phyloP scores from a whole-genome alignment of 1,140 invertebrate genomes.

The Brachionus manjavacas region DNA sequence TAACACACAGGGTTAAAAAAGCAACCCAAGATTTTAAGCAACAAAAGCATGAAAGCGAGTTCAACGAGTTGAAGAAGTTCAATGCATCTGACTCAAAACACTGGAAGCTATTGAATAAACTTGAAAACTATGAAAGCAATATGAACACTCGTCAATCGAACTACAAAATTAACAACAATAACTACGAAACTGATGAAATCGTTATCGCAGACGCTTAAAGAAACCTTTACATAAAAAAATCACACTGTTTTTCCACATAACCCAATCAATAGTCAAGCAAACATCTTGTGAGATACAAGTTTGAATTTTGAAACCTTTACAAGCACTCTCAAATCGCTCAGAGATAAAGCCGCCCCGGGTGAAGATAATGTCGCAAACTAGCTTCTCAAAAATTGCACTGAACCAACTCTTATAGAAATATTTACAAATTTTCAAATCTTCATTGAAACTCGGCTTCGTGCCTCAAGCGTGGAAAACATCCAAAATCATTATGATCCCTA shows the following conservation, averaged over 20 bases:
- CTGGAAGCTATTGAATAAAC: background rate
- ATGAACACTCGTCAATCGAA: background rate
- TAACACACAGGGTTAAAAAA: background rate
- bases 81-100: background rate
- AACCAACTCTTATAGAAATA: background rate
- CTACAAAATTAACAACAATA: background rate
- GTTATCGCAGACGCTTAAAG: no score
- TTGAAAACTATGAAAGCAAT: background rate
- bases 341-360: background rate
- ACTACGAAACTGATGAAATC: no score
- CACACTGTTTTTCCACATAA: no score
- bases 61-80: background rate
- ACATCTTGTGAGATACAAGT: background rate
- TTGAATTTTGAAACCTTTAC: background rate
- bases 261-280: background rate
- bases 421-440: background rate
- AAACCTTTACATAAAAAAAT: no score
- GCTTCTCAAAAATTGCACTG: background rate
- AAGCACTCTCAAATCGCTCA: background rate
- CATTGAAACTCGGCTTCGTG: background rate
- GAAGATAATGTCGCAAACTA: background rate
- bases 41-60: background rate
- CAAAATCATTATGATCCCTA: conserved; percentile 33
- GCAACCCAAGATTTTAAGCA: background rate
- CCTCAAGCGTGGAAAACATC: conserved; percentile 43